Percentiles rank a stretch among this genome's conserved stretches.
phyloP scores from a whole-genome alignment of 2,888 invertebrate genomes.

The Lomographa bimaculata region DNA sequence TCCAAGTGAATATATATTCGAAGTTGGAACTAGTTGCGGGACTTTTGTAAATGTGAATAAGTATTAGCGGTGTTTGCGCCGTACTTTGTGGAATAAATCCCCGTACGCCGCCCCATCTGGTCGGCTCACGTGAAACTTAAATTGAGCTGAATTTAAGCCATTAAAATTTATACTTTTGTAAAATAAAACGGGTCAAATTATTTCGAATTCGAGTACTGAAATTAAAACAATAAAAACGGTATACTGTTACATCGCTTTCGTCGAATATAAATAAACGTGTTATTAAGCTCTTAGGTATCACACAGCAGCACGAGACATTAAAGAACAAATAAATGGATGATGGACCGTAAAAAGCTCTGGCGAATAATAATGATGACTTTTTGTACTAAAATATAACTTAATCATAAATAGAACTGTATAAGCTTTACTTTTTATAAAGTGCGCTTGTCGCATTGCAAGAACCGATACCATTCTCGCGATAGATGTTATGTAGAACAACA shows the following conservation, averaged over 20 bases:
- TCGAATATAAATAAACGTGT: too few species aligned
- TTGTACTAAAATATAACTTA: too few species aligned
- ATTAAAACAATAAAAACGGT: background rate
- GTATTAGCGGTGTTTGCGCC: conserved; percentile 19
- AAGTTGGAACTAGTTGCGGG: conserved; percentile 20
- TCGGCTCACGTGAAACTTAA: conserved; percentile 25
- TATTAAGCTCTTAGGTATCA: conserved; percentile 1
- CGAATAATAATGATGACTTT: too few species aligned
- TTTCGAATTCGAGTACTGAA: conserved; percentile 2
- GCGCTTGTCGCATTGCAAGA: too few species aligned
- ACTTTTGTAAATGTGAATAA: conserved; percentile 26
- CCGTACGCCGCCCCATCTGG: conserved; percentile 24
- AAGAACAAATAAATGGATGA: too few species aligned
- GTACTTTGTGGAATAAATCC: conserved; percentile 29
- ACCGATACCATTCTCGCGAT: too few species aligned
- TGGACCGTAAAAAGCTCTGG: too few species aligned
- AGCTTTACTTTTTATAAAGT: too few species aligned
- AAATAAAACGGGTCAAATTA: conserved; percentile 4
- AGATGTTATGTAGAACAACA: too few species aligned
- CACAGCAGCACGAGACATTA: background rate
- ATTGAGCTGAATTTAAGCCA: conserved; percentile 23
- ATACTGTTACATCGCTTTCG: background rate
- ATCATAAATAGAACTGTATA: too few species aligned
- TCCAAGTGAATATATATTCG: conserved; percentile 20
- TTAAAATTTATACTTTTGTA: conserved; percentile 14